Conservation (phyloP, 2,113 vertebrate species). For the Saccopteryx bilineata region DNA sequence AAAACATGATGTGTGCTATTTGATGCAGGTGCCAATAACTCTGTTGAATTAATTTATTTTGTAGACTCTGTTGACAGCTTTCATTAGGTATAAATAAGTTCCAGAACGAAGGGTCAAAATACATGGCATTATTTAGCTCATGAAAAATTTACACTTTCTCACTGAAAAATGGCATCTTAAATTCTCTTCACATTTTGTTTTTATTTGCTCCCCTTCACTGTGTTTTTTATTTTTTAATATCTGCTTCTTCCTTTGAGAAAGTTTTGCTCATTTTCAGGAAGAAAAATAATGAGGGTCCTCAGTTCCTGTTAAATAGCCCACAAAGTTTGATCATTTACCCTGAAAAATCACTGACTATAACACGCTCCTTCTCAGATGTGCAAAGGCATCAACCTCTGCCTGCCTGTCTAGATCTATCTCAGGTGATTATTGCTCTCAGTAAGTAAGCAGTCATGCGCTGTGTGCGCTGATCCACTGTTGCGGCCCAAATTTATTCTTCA, state of each 20-base stretch:
- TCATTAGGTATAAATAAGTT: not conserved
- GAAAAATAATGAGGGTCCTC: not conserved
- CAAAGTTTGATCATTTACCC: slow-evolving; percentile 38
- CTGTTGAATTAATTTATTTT: not conserved
- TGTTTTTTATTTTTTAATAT: not conserved
- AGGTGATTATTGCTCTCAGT: slow-evolving; percentile 35
- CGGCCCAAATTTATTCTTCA: not conserved
- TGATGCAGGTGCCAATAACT: not conserved
- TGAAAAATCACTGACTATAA: slow-evolving; percentile 29
- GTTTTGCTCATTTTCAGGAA: slow-evolving; percentile 53
- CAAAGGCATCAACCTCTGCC: not conserved
- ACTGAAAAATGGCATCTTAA: not conserved
- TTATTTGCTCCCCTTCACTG: not conserved
- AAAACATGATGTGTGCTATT: not conserved
- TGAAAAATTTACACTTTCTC: not conserved
- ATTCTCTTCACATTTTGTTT: slow-evolving; percentile 31
- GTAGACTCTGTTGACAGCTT: not conserved
- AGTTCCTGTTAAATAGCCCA: slow-evolving; percentile 47
- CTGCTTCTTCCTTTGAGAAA: not conserved
- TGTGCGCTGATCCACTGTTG: not conserved
- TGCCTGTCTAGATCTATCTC: slow-evolving; percentile 33
- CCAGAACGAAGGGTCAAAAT: not conserved
- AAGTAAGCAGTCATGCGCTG: slow-evolving; percentile 20
- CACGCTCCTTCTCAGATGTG: not conserved
- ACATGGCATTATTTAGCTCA: not conserved